Evolutionary conservation across 1,140 invertebrate genomes (phyloP), one percentile per base, ranked within the genome.

Genomic region (Rhynchophorus ferrugineus): DNA sequence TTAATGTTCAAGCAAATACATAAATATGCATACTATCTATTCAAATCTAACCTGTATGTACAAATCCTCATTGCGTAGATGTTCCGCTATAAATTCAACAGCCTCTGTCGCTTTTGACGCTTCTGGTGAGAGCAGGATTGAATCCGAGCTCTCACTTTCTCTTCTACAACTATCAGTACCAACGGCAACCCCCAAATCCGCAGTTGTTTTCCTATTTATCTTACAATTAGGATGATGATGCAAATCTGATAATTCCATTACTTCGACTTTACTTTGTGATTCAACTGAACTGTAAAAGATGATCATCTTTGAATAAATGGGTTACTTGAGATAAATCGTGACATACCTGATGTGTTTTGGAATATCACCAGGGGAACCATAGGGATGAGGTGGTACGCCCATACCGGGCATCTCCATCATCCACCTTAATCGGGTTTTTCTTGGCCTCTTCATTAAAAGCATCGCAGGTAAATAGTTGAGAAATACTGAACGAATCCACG

Each of bases 61-160:
- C 63, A 94, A 84, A 76, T 96, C 92, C 73, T 95, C 93, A 68
- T 94, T 94, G 59, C 93, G 83, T 50, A 98, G 78, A 78, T 98
- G 94, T 71, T 98, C 94, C 17, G 95, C 95, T 56, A 98, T 98
- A 70, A 97, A 98, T 68, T 95, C 91, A 0, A 98, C 93, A 2
- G 94, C 94, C 71, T 98, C 93, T 6, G 95, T 95, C 13, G 94
- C 94, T 73, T 95, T 90, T 57, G 84, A 87, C 0, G 94, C 91
- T 71, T 96, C 93, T 0, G 91, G 89, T 19, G 90, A 91, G 9
- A 95, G 75, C 19, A 92, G 77, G 18, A 94, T 78, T 1, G 89
- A 90, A 67, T 95, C 90, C 0, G 89, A 91, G 62, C 87, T 91
- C 67, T 94, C 91, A 34, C 89, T 92, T 66, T 92, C 91, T 52